Base-by-base conservation (phyloP, 2,888 invertebrate species). In the Dendrolimus pini region DNA sequence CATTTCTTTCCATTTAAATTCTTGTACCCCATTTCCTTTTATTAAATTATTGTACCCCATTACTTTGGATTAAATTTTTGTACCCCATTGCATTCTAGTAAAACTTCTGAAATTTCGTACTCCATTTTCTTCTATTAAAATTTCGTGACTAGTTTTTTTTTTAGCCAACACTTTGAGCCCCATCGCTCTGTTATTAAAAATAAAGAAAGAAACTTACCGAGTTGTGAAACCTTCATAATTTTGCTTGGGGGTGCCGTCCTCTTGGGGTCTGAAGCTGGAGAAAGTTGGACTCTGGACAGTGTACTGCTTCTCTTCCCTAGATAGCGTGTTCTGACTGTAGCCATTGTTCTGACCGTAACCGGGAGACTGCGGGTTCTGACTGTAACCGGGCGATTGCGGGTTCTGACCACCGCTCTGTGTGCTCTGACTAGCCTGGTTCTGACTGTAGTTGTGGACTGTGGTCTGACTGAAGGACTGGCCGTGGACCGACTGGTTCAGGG, bases 221-320 rank as follows among this genome's bases (percentile, higher is more conserved):
- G 93, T 93, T 12, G 94, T 93, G 70, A 93, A 94, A 57, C 93
- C 94, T 70, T 94, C 94, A 70, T 94, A 94, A 64, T 89, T 93
- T 69, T 91, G 91, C 54, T 88, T 89, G 30, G 80, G 79, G 30
- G 73, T 70, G 30, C 0, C 30, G 9, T 87, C 89, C 53, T 86
- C 84, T 41, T 83, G 79, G 0, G 91, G 88, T 56, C 89, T 64
- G 66, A 89, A 90, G 68, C 90, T 89, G 0, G 84, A 81, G 74
- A 89, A 90, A 0, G 86, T 84, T 0, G 89, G 89, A 56, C 83
- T 85, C 57, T 72, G 82, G 0, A 78, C 80, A 0, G 83, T 77
- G 41, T 82, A 82, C 61, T 79, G 76, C 54, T 82, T 81, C 60
- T 84, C 84, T 0, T 83, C 83, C 10, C 72, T 73, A 0, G 66